Base-by-base conservation (phyloP, 2,888 invertebrate species). In the Argyresthia albistria region DNA sequence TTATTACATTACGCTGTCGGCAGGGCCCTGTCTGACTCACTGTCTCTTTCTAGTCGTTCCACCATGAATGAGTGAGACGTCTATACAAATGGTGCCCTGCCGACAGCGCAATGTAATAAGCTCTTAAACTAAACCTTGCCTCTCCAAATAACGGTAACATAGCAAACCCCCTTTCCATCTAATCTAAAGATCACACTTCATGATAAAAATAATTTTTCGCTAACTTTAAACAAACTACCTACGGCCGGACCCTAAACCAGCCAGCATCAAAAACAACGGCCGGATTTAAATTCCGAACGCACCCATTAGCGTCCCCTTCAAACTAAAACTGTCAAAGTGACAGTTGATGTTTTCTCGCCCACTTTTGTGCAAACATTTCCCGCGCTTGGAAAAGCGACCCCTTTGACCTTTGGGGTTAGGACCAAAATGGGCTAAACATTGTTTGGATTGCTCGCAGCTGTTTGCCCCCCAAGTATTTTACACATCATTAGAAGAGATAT, bases 401-500 rank as follows among this genome's bases (percentile, higher is more conserved):
- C 37, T 15, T 37, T 49, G 10, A 1, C 8, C 8, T 49, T 25
- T 11, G 25, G 11, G 12, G 11, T 12, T 49, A 49, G 12, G 39
- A 15, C 11, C 35, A 14, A 37, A 14, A 15, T 1, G 11, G 14
- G 4, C 10, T n/a, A 14, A 2, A 16, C 6, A 35, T 43, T 50
- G 50, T 43, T 50, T 16, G 8, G 9, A 16, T 39, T 39, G 2
- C 52, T 49, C 52, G 50, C 66, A 68, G 67, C 64, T 67, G 64
- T 60, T 60, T 55, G 53, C 57, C 57, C 58, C 62, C 66, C 67
- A 63, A 68, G 67, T 76, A 73, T 72, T 80, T 80, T 73, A 79
- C 79, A 80, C 74, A 68, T 77, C 78, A 79, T 80, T 80, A 80
- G 67, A 64, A 68, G 63, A 64, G 65, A 67, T 64, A 60, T 59